Base-by-base conservation (phyloP, 92 coral and sea anemone genomes). In the Pocillopora grandis region DNA sequence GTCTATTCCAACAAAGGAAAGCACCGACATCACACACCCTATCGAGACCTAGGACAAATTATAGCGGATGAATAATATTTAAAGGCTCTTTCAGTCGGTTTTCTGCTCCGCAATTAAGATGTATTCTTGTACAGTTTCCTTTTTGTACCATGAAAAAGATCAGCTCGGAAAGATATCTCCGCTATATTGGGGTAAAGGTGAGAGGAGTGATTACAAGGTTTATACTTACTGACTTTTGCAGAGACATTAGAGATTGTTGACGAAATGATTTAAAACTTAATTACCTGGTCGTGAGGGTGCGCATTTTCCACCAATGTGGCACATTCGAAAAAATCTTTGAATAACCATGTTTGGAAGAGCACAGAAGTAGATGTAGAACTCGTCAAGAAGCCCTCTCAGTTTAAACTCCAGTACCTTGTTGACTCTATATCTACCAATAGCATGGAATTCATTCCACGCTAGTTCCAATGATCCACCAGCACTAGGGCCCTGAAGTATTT, bases 281-380 rank as follows among this genome's bases (percentile, higher is more conserved):
- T 70, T 80, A 79, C 89, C 89, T 86, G 81, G 67, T 71, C 31
- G 71, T 5, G 17, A 18, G 35, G 79, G 71, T 3, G 84, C 80
- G 52, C 88, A 84, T 19, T 82, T 76, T 16, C 85, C 89, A 20
- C 71, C 80, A 35, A 85, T 62, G 18, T 23, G 65, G 37, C 91
- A 89, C 59, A 36, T 68, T 62, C 60, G 89, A n/a, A 35, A 69
- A 56, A 89, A 89, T 23, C 76, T 72, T 57, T 71, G 84, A 37
- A 73, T 76, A 4, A 79, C 84, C 62, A 58, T 70, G 21, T 72
- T 81, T 58, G 91, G 85, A 59, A 89, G 63, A 18, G 81, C 76
- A 76, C 91, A 89, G 76, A 58, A 74, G 85, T 84, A 85, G 37
- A 89, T 59, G 63, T 84, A 89, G 49, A 89, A 72, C 71, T 89